Conservation (phyloP, 2,113 vertebrate species). For the Neolamprologus ventralis region DNA sequence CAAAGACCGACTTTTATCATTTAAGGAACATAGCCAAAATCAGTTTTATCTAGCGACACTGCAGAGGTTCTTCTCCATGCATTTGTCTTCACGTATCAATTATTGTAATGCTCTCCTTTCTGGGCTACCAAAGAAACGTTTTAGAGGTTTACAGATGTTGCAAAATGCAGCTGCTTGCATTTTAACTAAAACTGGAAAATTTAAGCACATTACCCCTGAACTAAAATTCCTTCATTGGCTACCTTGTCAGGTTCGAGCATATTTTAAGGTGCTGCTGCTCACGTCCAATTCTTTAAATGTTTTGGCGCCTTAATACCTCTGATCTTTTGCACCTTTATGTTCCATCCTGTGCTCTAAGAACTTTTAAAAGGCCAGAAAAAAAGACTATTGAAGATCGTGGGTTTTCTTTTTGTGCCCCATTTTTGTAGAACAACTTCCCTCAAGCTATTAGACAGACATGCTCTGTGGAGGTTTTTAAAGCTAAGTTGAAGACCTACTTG, state of each 20-base stretch:
- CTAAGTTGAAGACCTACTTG: not conserved
- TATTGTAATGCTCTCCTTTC: not conserved
- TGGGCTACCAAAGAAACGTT: fast-evolving
- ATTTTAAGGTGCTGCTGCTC: fast-evolving
- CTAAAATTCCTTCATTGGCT: not conserved
- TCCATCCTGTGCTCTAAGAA: not conserved
- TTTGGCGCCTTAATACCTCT: fast-evolving
- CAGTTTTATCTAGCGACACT: not conserved
- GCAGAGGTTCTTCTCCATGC: not conserved
- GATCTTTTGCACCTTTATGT: not conserved
- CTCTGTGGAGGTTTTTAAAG: not conserved
- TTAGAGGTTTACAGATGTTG: not conserved
- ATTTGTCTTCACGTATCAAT: not conserved
- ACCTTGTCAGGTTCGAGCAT: fast-evolving
- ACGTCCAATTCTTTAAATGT: not conserved
- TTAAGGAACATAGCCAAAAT: fast-evolving
- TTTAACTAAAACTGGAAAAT: not conserved
- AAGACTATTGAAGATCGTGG: not conserved
- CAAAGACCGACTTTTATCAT: fast-evolving
- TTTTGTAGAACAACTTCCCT: not conserved
- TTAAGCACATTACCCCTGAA: not conserved
- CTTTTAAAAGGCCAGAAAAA: not conserved
- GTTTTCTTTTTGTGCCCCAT: fast-evolving
- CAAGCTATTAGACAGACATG: fast-evolving
- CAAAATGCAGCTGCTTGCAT: not conserved